These are phyloP conservation scores for Kryptopterus vitreolus DNA, from an alignment of 2,797 vertebrate species.

Conservation along the genomic window DNA sequence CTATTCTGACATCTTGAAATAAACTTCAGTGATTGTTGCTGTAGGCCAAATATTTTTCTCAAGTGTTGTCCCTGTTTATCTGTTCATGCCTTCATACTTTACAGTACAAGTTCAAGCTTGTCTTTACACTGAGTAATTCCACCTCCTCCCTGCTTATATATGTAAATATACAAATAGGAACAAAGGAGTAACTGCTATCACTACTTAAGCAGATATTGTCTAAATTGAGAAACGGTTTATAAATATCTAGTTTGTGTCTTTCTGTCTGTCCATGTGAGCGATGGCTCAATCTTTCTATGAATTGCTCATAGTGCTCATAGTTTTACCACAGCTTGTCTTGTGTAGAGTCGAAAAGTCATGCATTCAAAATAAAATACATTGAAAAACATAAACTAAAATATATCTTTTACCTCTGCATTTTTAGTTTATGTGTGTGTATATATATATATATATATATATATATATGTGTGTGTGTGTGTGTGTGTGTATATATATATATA, in stretches of 20 bases:
- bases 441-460: too few species aligned
- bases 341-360: too few species aligned
- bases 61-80: not conserved
- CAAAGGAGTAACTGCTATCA: not conserved
- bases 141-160: not conserved
- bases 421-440: too few species aligned
- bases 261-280: not conserved
- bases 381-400: too few species aligned
- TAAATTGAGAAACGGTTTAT: not conserved
- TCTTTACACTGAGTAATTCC: conserved; percentile 15
- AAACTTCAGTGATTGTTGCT: not conserved
- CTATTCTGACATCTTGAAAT: not conserved
- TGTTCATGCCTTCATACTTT: not conserved
- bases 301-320: not conserved
- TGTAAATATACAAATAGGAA: conserved; percentile 1
- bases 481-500: too few species aligned
- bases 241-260: too few species aligned
- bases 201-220: conserved; percentile 1
- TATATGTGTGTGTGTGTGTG: too few species aligned
- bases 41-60: conserved; percentile 1
- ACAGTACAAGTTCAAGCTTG: conserved; percentile 27
- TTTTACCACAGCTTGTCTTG: not conserved
- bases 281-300: not conserved
- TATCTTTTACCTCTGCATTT: too few species aligned
- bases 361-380: too few species aligned